Evolutionary conservation across 2,888 invertebrate species (phyloP).

Genomic region (Dusona sp.): DNA sequence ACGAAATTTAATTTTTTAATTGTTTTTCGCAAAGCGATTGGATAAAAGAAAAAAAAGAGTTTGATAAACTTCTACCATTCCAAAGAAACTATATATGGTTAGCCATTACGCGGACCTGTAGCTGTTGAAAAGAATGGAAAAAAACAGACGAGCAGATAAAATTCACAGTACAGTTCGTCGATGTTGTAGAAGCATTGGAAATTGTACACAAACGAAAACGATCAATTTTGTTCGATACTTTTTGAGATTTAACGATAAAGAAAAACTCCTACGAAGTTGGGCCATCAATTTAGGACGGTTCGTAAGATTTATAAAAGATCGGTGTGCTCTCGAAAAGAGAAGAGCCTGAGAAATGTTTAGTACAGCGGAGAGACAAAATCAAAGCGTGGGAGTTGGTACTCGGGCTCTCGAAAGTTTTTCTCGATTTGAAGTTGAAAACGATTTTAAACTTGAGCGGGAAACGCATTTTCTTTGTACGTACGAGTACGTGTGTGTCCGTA

Average conservation of each 20-base stretch:
- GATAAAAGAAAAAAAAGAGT: not conserved
- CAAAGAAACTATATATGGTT: not conserved
- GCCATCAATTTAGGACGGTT: not conserved
- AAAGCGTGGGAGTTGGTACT: not conserved
- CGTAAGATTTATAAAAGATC: not conserved
- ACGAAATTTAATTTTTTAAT: not conserved
- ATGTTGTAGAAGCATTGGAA: not conserved
- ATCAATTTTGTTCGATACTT: not conserved
- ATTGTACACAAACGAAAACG: not conserved
- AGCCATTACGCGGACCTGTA: not conserved
- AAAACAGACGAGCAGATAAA: not conserved
- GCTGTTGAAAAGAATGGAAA: not conserved
- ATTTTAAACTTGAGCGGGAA: not conserved
- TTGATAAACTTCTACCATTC: not conserved
- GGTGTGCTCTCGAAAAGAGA: not conserved
- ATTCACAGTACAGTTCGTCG: not conserved
- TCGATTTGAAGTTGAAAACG: not conserved
- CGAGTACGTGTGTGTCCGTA: not conserved
- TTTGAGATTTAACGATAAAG: not conserved
- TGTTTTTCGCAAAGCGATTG: not conserved
- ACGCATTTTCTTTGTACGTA: constrained; percentile 2
- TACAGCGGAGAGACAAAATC: not conserved
- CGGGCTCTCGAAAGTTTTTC: not conserved
- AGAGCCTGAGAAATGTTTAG: not conserved
- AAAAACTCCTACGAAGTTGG: not conserved